phyloP scores from a whole-genome alignment of 2,797 vertebrate species.

The Sardinella longiceps region DNA sequence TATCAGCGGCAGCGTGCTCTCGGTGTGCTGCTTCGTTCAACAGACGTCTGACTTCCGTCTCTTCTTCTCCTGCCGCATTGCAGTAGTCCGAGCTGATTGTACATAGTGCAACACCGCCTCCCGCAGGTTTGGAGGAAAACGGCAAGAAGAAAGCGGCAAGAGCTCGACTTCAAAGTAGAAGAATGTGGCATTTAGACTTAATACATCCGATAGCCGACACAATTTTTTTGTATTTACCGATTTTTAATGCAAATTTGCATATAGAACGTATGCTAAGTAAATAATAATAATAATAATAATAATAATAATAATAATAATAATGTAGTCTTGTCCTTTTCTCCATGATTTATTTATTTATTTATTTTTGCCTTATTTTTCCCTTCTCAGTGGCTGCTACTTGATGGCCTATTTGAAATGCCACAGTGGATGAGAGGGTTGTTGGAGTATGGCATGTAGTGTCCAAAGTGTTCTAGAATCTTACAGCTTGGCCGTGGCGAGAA shows the following conservation, averaged over 20 bases:
- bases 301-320: too few relatives aligned
- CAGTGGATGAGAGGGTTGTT: conserved; percentile 25
- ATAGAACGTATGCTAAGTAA: too few relatives aligned
- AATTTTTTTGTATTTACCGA: too few relatives aligned
- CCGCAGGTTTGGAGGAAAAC: neutral
- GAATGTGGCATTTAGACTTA: too few relatives aligned
- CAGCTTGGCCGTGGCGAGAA: neutral
- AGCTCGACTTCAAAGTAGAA: too few relatives aligned
- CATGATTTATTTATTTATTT: too few relatives aligned
- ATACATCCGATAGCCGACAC: too few relatives aligned
- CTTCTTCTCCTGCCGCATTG: conserved; percentile 19
- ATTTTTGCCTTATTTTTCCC: neutral
- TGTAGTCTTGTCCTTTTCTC: too few relatives aligned
- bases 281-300: too few relatives aligned
- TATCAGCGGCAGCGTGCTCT: neutral
- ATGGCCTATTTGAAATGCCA: conserved; percentile 42
- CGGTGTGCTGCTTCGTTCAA: neutral
- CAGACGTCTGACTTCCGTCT: conserved; percentile 3
- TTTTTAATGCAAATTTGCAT: too few relatives aligned
- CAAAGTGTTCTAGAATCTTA: too few relatives aligned
- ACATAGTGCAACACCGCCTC: neutral
- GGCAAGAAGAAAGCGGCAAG: neutral
- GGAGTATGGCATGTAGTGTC: neutral
- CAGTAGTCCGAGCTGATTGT: neutral
- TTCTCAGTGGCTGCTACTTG: neutral